Conservation (phyloP, 2,888 invertebrate genomes). For the Baronia brevicornis region DNA sequence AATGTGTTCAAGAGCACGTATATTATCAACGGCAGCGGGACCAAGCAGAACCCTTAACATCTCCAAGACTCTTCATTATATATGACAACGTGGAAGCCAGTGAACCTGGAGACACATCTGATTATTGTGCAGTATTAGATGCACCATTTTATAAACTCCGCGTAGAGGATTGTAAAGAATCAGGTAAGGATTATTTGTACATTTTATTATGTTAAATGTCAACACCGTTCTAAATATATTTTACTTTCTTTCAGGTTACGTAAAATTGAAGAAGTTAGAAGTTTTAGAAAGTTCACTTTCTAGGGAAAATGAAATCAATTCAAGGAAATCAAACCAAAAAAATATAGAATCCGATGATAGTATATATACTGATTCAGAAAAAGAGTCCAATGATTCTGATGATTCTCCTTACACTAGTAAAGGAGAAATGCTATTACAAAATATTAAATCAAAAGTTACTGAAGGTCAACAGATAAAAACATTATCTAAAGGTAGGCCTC, state of each 20-base stretch:
- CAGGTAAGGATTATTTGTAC: no score
- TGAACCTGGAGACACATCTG: constrained; percentile 76
- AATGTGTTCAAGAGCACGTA: constrained; percentile 78
- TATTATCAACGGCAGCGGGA: constrained; percentile 57
- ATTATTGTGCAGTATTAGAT: constrained; percentile 75
- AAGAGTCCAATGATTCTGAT: constrained; percentile 58
- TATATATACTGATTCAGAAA: constrained; percentile 62
- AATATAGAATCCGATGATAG: constrained; percentile 56
- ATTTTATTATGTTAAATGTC: not conserved
- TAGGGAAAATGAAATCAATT: constrained; percentile 44
- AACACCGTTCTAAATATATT: constrained; percentile 4
- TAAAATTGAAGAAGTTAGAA: constrained; percentile 72
- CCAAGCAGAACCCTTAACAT: constrained; percentile 72
- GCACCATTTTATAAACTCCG: constrained; percentile 78
- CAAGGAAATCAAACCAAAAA: constrained; percentile 23
- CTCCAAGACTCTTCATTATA: constrained; percentile 79
- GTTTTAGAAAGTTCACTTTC: constrained; percentile 56
- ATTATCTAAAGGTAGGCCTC: constrained; percentile 1
- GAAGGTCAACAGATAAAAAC: constrained; percentile 17
- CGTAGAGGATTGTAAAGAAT: constrained; percentile 70
- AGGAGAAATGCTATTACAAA: constrained; percentile 39
- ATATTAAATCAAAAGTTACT: constrained; percentile 37
- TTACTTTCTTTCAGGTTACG: constrained; percentile 66
- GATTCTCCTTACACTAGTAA: constrained; percentile 38
- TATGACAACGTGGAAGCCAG: constrained; percentile 84